Percentiles rank a stretch among this genome's conserved stretches.
phyloP scores from a whole-genome alignment of 2,113 vertebrate species.

The Campylorhamphus procurvoides region DNA sequence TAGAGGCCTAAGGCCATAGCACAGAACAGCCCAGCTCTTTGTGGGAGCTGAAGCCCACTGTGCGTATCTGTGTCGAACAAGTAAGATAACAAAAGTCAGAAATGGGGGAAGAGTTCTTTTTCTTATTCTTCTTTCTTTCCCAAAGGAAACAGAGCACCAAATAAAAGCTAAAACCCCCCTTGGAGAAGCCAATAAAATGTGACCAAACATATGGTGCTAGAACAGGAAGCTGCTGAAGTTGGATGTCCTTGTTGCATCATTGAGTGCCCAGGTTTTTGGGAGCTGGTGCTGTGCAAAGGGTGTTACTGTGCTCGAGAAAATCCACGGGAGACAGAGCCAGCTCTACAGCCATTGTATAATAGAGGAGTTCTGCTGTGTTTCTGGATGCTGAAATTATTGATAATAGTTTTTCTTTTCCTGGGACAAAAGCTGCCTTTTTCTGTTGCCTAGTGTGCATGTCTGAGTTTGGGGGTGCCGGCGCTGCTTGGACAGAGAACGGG shows the following conservation, averaged over 20 bases:
- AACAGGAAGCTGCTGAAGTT: conserved; percentile 5
- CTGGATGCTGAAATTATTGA: neutral
- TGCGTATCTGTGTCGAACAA: neutral
- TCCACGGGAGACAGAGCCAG: rapidly evolving
- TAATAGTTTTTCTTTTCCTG: neutral
- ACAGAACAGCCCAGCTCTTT: conserved; percentile 44
- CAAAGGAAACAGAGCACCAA: neutral
- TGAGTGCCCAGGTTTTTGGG: neutral
- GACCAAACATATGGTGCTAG: conserved; percentile 1
- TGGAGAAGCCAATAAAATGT: neutral
- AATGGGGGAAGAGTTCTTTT: neutral
- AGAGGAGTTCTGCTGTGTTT: neutral
- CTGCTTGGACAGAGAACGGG: rapidly evolving
- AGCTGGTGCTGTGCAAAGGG: neutral
- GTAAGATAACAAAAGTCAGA: conserved; percentile 6
- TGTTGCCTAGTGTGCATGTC: neutral
- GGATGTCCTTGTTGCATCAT: neutral
- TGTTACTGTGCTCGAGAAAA: neutral
- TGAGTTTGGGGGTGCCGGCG: neutral
- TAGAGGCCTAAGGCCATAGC: conserved; percentile 57
- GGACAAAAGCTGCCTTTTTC: neutral
- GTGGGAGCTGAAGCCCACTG: conserved; percentile 20
- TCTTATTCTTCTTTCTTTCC: neutral
- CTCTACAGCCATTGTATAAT: neutral
- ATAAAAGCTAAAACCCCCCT: neutral